Conservation (phyloP, 2,113 vertebrate species). For the Pandion haliaetus region DNA sequence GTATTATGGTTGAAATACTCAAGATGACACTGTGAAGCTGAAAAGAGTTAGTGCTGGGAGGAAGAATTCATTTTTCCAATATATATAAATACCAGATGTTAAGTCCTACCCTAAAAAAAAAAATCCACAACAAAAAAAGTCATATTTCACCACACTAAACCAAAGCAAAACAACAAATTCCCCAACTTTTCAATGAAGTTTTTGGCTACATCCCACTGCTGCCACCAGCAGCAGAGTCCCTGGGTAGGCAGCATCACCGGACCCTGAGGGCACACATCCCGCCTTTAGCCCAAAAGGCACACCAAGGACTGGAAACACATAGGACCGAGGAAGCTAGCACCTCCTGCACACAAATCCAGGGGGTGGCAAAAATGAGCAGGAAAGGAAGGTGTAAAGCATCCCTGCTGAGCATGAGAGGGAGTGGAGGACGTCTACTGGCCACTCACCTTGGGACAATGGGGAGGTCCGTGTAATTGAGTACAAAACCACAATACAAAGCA, state of each 20-base stretch:
- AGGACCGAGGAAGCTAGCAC: background rate
- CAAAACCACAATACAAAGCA: background rate
- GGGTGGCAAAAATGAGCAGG: background rate
- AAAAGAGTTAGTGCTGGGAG: background rate
- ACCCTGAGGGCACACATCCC: background rate
- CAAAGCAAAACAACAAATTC: background rate
- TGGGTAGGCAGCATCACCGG: background rate
- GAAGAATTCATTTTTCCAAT: background rate
- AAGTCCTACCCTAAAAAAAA: background rate
- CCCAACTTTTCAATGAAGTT: background rate
- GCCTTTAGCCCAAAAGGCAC: background rate
- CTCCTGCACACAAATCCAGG: background rate
- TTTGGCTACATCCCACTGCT: background rate
- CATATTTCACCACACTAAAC: background rate
- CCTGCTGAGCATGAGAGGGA: background rate
- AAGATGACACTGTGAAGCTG: background rate
- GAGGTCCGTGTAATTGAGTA: background rate
- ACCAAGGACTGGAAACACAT: background rate
- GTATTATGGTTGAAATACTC: background rate
- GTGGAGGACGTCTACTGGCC: background rate
- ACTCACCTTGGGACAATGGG: accelerated
- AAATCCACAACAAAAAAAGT: background rate
- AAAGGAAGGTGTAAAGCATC: background rate
- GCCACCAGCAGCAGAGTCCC: background rate
- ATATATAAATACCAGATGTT: background rate